phyloP scores from a whole-genome alignment of 1,140 invertebrate species.

The Anastrepha obliqua region DNA sequence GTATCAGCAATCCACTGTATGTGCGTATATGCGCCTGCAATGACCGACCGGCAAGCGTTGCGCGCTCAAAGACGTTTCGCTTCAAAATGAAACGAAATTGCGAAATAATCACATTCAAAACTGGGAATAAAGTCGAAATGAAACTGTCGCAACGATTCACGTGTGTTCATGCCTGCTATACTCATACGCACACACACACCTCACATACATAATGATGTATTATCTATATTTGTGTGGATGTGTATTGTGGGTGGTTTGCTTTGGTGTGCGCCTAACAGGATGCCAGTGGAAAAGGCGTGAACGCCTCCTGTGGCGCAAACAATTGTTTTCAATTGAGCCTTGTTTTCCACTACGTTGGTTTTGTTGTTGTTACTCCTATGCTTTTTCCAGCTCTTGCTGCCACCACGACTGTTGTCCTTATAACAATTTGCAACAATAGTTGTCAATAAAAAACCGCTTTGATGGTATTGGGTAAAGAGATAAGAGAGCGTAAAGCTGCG shows the following conservation, averaged over 20 bases:
- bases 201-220: background rate
- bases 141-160: background rate
- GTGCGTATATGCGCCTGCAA: background rate
- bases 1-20: background rate
- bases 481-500: conserved; percentile 26
- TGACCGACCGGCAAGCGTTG: conserved; percentile 10
- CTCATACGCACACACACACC: background rate
- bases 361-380: background rate
- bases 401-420: background rate
- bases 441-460: background rate
- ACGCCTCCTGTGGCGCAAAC: conserved; percentile 33
- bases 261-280: background rate
- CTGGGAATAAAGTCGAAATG: conserved; percentile 33
- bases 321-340: conserved; percentile 43
- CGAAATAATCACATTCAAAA: conserved; percentile 50
- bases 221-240: background rate
- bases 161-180: background rate
- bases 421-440: conserved; percentile 27
- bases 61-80: conserved; percentile 36
- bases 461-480: background rate
- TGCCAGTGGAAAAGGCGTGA: background rate
- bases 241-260: conserved; percentile 1
- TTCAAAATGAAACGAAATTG: conserved; percentile 32
- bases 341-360: background rate
- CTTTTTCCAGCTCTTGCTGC: background rate